Evolutionary conservation across 2,888 invertebrate species (phyloP).

Genomic region (Perithous albicinctus): DNA sequence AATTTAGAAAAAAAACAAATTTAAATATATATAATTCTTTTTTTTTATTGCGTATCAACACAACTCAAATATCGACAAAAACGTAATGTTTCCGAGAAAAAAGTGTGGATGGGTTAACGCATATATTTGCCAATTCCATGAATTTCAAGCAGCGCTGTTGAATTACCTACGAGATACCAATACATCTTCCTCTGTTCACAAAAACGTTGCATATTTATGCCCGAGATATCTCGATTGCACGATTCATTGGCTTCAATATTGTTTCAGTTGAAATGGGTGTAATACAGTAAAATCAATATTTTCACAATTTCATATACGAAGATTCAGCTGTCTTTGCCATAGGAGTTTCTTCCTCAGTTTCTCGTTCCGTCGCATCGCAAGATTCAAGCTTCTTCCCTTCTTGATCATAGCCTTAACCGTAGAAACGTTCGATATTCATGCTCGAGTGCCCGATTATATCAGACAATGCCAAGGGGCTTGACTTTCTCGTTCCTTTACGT

Average conservation of each 20-base stretch:
- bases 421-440: conserved; percentile 63
- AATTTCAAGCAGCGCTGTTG: neutral
- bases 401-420: conserved; percentile 11
- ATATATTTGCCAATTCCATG: neutral
- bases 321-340: neutral
- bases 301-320: neutral
- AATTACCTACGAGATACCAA: neutral
- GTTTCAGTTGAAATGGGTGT: neutral
- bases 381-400: conserved; percentile 10
- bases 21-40: too few species aligned
- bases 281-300: conserved; percentile 1
- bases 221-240: neutral
- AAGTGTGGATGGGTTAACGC: neutral
- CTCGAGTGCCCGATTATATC: conserved; percentile 61
- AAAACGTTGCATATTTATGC: neutral
- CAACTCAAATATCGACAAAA: neutral
- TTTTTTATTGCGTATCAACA: too few species aligned
- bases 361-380: neutral
- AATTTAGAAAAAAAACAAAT: too few species aligned
- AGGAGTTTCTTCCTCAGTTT: neutral
- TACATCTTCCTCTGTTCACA: neutral
- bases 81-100: neutral
- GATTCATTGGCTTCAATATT: neutral
- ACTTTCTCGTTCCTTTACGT: neutral
- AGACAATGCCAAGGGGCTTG: conserved; percentile 39